These are phyloP conservation scores for Torymus tubicola DNA, from an alignment of 2,888 invertebrate genomes.

Conservation along the genomic window DNA sequence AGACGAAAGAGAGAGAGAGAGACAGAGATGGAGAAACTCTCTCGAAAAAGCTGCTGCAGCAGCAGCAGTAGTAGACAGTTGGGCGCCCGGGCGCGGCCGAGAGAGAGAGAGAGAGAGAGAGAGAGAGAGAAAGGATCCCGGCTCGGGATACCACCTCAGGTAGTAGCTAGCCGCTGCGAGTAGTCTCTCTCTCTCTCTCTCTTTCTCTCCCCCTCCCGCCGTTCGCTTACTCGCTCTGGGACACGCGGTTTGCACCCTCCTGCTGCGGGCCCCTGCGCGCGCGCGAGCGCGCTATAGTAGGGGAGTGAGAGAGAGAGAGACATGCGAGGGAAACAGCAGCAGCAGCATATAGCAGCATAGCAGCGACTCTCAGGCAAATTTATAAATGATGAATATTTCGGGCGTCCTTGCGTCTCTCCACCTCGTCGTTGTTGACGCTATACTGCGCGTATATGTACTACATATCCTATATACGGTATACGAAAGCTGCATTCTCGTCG, in stretches of 20 bases:
- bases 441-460: too few species aligned
- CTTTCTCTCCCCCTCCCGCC: conserved; percentile 13
- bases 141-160: conserved; percentile 61
- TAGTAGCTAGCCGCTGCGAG: conserved; percentile 53
- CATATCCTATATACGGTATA: too few species aligned
- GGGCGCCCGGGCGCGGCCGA: conserved; percentile 66
- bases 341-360: conserved; percentile 16
- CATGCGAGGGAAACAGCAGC: conserved; percentile 10
- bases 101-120: conserved; percentile 48
- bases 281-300: neutral
- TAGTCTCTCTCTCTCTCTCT: conserved; percentile 20
- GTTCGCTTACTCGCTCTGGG: neutral
- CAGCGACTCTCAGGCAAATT: conserved; percentile 35
- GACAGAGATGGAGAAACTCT: conserved; percentile 38
- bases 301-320: conserved; percentile 16
- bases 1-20: conserved; percentile 25
- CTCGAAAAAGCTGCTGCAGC: neutral
- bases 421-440: neutral
- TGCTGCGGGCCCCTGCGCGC: conserved; percentile 44
- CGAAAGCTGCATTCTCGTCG: too few species aligned
- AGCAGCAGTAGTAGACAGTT: conserved; percentile 65
- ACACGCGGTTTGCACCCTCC: conserved; percentile 36
- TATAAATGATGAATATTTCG: conserved; percentile 55
- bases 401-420: conserved; percentile 7
- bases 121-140: conserved; percentile 59